Conservation (phyloP, 2,113 vertebrate genomes). For the Arizona elegans region DNA sequence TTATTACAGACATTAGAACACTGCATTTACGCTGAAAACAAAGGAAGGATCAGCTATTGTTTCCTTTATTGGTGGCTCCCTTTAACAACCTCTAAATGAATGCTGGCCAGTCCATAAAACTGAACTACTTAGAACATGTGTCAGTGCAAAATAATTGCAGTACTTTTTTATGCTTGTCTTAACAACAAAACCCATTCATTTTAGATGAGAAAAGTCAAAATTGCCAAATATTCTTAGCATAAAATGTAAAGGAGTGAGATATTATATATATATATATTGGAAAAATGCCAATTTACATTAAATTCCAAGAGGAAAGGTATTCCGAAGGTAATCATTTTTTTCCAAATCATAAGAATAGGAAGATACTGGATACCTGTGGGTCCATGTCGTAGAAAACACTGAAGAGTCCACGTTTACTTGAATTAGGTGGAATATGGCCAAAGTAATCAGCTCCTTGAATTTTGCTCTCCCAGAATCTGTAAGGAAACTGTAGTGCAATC, state of each 20-base stretch:
- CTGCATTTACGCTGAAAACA: slow-evolving; percentile 81
- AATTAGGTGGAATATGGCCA: slow-evolving; percentile 85
- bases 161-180: neutral
- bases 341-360: neutral
- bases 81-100: neutral
- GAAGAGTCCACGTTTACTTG: slow-evolving; percentile 88
- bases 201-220: neutral
- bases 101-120: neutral
- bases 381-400: slow-evolving; percentile 97
- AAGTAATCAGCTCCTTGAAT: slow-evolving; percentile 97
- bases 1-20: slow-evolving; percentile 92
- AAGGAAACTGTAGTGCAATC: slow-evolving; percentile 92
- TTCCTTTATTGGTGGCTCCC: neutral
- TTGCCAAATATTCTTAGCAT: neutral
- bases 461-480: slow-evolving; percentile 93
- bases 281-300: neutral
- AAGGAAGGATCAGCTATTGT: neutral
- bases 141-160: neutral
- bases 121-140: neutral
- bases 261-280: neutral
- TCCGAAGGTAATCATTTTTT: neutral
- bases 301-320: neutral
- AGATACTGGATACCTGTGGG: slow-evolving; percentile 77
- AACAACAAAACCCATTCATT: neutral
- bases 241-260: neutral